phyloP scores from a whole-genome alignment of 1,140 invertebrate species.

The Hycleus cichorii region DNA sequence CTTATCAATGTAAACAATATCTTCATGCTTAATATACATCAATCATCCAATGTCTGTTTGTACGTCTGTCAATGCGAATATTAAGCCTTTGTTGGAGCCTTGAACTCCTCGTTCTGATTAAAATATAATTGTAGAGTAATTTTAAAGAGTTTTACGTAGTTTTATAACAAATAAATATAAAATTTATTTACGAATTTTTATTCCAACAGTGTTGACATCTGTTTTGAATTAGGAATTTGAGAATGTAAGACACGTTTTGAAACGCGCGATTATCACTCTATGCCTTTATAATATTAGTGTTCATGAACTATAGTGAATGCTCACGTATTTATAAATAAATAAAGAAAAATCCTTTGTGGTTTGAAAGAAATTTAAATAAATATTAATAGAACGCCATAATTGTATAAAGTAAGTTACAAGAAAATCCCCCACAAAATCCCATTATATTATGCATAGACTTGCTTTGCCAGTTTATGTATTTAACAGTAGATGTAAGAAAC shows the following conservation, averaged over 20 bases:
- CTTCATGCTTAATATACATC: slow-evolving; percentile 9
- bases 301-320: background rate
- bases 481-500: too few species aligned
- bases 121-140: too few species aligned
- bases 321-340: too few species aligned
- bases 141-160: too few species aligned
- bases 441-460: slow-evolving; percentile 5
- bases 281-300: slow-evolving; percentile 7
- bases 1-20: slow-evolving; percentile 16
- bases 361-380: slow-evolving; percentile 1
- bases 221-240: slow-evolving; percentile 11
- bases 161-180: too few species aligned
- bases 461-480: background rate
- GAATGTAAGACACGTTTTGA: slow-evolving; percentile 14
- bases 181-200: slow-evolving; percentile 7
- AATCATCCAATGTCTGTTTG: slow-evolving; percentile 6
- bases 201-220: slow-evolving; percentile 14
- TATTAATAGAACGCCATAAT: background rate
- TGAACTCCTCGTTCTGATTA: too few species aligned
- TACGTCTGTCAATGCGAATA: background rate
- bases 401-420: slow-evolving; percentile 2
- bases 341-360: too few species aligned
- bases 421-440: background rate
- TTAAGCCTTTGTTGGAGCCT: too few species aligned
- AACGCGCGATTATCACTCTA: slow-evolving; percentile 5